These are phyloP conservation scores for Passer domesticus DNA, from an alignment of 2,113 vertebrate species.

Conservation along the genomic window DNA sequence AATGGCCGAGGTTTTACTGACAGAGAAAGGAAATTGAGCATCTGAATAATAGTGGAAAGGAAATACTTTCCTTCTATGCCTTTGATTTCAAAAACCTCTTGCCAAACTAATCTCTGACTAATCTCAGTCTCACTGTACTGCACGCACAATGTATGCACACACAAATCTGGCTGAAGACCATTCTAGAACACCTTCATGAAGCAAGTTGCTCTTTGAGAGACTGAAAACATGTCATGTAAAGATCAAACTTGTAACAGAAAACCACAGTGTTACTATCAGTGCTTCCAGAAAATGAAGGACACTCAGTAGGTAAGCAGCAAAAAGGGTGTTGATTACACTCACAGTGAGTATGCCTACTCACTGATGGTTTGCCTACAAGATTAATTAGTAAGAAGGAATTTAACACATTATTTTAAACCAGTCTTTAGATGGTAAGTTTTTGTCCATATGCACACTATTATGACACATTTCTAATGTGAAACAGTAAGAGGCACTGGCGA, in stretches of 20 bases:
- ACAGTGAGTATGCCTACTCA: not conserved
- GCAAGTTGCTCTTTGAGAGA: not conserved
- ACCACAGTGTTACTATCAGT: not conserved
- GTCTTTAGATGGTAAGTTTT: not conserved
- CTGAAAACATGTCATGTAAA: not conserved
- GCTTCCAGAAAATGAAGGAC: not conserved
- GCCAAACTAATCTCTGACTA: not conserved
- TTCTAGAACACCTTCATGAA: not conserved
- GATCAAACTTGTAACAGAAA: not conserved
- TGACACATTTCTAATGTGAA: not conserved
- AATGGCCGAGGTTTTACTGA: not conserved
- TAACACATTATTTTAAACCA: not conserved
- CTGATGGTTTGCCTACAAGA: not conserved
- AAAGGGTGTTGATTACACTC: not conserved
- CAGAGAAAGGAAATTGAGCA: not conserved
- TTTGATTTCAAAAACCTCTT: not conserved
- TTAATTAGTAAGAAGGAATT: not conserved
- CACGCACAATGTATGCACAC: fast-evolving
- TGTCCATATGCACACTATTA: not conserved
- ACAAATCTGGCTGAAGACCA: not conserved
- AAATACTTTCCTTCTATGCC: not conserved
- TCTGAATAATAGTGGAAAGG: not conserved
- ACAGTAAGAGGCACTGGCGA: not conserved
- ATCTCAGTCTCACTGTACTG: not conserved
- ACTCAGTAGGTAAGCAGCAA: not conserved